Percentiles rank a stretch among this genome's conserved stretches.
phyloP scores from a whole-genome alignment of 2,113 vertebrate genomes.

The Engystomops pustulosus region DNA sequence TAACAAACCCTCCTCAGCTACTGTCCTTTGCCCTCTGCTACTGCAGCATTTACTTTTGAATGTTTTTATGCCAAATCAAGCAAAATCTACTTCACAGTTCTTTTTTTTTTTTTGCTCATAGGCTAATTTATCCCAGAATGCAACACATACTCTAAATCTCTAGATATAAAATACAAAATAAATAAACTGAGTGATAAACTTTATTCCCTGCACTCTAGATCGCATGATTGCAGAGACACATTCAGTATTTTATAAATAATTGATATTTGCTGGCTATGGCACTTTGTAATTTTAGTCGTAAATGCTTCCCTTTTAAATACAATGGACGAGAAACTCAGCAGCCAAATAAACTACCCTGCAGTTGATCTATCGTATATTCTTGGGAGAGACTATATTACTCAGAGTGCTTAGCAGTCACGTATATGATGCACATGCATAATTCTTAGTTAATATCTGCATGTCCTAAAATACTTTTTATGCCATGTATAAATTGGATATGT shows the following conservation, averaged over 20 bases:
- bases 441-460: constrained; percentile 15
- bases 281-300: constrained; percentile 37
- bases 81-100: neutral
- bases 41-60: neutral
- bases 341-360: constrained; percentile 24
- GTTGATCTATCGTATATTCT: constrained; percentile 25
- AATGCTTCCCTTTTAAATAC: constrained; percentile 20
- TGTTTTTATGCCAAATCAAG: neutral
- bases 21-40: no score
- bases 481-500: constrained; percentile 1
- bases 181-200: constrained; percentile 23
- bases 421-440: constrained; percentile 30
- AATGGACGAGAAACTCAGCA: constrained; percentile 7
- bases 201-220: neutral
- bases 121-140: neutral
- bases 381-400: constrained; percentile 7
- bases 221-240: constrained; percentile 3
- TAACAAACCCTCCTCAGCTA: no score
- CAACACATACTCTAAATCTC: neutral
- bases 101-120: neutral
- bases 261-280: constrained; percentile 5
- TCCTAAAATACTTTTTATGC: constrained; percentile 23
- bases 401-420: constrained; percentile 25
- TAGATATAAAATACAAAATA: neutral
- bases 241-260: constrained; percentile 34